Percentiles rank a stretch among this genome's conserved stretches.
phyloP scores from a whole-genome alignment of 2,888 invertebrate species.

The Drosophila demipolita region DNA sequence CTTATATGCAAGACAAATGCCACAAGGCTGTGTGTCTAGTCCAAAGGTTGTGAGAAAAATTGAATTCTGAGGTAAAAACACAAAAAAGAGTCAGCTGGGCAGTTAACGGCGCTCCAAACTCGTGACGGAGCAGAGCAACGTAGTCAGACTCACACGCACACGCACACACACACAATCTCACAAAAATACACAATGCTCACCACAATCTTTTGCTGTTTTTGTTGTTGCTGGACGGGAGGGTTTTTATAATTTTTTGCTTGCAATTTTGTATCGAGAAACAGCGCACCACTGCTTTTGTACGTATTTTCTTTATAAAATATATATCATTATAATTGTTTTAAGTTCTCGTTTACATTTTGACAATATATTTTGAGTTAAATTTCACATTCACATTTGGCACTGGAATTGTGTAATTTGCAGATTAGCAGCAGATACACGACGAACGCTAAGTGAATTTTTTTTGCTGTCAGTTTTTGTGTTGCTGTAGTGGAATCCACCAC shows the following conservation, averaged over 20 bases:
- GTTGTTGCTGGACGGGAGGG: slow-evolving; percentile 32
- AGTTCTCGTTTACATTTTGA: slow-evolving; percentile 53
- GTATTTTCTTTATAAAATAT: slow-evolving; percentile 39
- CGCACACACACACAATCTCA: slow-evolving; percentile 27
- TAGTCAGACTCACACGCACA: slow-evolving; percentile 37
- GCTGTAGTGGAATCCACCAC: slow-evolving; percentile 71
- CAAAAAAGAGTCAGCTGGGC: slow-evolving; percentile 30
- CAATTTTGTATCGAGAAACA: slow-evolving; percentile 15
- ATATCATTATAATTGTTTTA: slow-evolving; percentile 10
- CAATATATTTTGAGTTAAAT: slow-evolving; percentile 41
- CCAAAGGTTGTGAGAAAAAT: slow-evolving; percentile 65
- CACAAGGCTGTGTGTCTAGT: slow-evolving; percentile 60
- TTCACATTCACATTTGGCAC: slow-evolving; percentile 60
- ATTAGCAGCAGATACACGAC: slow-evolving; percentile 72
- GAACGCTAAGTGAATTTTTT: slow-evolving; percentile 52
- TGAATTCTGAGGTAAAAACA: slow-evolving; percentile 48
- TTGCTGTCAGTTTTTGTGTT: slow-evolving; percentile 50
- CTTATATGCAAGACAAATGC: slow-evolving; percentile 36
- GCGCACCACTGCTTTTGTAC: slow-evolving; percentile 15
- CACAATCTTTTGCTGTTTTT: slow-evolving; percentile 18
- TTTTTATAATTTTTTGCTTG: slow-evolving; percentile 19
- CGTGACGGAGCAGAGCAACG: slow-evolving; percentile 64
- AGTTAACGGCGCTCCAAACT: slow-evolving; percentile 66
- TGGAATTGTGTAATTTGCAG: slow-evolving; percentile 75
- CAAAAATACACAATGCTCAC: slow-evolving; percentile 21